These are phyloP conservation scores for Manacus vitellinus DNA, from an alignment of 2,113 vertebrate genomes.

Conservation along the genomic window DNA sequence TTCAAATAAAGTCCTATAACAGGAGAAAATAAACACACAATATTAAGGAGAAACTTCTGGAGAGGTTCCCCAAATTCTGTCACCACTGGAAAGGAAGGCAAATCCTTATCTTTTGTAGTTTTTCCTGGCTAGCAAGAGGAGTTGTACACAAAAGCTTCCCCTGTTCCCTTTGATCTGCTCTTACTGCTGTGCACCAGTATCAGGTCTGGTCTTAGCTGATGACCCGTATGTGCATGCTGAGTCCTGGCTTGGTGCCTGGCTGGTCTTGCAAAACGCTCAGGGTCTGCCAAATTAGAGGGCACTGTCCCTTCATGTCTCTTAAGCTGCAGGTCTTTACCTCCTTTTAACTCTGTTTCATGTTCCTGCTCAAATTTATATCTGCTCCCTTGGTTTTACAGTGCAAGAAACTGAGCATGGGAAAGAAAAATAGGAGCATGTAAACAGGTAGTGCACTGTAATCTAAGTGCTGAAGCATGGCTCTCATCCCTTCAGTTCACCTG, in stretches of 20 bases:
- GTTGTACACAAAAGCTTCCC: not conserved
- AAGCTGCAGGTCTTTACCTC: not conserved
- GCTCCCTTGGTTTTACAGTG: not conserved
- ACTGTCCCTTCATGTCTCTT: not conserved
- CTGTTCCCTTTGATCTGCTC: not conserved
- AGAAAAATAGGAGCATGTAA: not conserved
- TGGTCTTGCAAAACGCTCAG: not conserved
- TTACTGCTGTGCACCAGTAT: not conserved
- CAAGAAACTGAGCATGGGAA: not conserved
- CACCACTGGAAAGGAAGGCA: not conserved
- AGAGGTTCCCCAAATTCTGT: not conserved
- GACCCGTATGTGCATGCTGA: rapidly evolving
- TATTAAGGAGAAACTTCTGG: not conserved
- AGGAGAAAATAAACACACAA: not conserved
- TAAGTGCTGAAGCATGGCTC: not conserved
- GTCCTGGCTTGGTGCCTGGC: not conserved
- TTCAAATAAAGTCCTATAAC: not conserved
- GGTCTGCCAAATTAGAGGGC: not conserved
- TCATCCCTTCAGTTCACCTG: not conserved
- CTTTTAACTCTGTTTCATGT: not conserved
- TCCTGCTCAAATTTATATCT: not conserved
- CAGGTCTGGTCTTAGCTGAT: not conserved
- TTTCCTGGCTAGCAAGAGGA: not conserved
- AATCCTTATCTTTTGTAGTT: not conserved
- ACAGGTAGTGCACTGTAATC: not conserved